Conservation (phyloP, 2,888 invertebrate genomes). For the Drosophila birchii region DNA sequence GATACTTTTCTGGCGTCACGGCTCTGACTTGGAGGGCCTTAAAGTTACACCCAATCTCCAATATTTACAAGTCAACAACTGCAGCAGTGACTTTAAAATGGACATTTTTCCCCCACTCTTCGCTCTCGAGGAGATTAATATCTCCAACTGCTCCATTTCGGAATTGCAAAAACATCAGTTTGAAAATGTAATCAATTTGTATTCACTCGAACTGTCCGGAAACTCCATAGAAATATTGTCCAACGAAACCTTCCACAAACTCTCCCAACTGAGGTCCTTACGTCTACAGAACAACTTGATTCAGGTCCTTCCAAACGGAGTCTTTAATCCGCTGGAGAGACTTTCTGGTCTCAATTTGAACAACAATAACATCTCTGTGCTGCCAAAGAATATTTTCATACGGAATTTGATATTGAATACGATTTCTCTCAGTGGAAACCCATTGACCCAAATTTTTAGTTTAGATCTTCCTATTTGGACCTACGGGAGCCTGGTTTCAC, state of each 20-base stretch:
- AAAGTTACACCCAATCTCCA: neutral
- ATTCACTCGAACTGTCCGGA: neutral
- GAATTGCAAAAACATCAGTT: neutral
- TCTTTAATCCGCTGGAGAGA: too few species aligned
- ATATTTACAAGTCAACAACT: fast-evolving
- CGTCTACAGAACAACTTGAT: too few species aligned
- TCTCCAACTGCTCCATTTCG: too few species aligned
- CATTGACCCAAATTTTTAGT: neutral
- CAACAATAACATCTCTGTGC: neutral
- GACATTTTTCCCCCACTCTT: neutral
- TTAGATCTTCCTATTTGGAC: neutral
- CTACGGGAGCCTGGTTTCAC: fast-evolving
- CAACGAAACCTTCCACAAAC: neutral
- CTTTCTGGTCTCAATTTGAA: neutral
- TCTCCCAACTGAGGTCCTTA: too few species aligned
- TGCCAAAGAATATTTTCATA: neutral
- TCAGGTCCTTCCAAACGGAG: too few species aligned
- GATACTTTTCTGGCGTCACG: fast-evolving
- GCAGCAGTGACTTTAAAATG: too few species aligned
- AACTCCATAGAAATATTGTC: neutral
- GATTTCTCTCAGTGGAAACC: neutral
- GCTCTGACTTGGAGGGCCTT: neutral
- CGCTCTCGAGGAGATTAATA: too few species aligned
- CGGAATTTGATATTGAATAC: neutral
- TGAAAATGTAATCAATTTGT: neutral